Evolutionary conservation across 2,888 invertebrate genomes (phyloP), one percentile per base, ranked within the genome.

Genomic region (Drosophila kuntzei): DNA sequence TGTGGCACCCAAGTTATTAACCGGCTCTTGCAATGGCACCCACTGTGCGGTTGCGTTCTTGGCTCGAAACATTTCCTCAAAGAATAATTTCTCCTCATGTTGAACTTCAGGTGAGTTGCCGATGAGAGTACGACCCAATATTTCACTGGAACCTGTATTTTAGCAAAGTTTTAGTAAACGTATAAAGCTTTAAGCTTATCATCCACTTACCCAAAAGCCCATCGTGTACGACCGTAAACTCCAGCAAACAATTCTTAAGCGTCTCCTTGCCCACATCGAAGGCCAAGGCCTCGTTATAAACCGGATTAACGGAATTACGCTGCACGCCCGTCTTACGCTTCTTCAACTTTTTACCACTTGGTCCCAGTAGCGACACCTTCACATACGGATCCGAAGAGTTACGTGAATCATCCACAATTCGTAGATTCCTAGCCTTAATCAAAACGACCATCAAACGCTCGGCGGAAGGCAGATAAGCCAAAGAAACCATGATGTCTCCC

Each of bases 381-480:
- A 98, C 97, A 92, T 98, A 98, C 0, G 98, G 98, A 94, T 98
- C 98, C 96, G 93, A 98, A 29, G 97, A 96, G 79, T 98, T 98
- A 49, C 94, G 91, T 36, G 97, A 97, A 85, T 98, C 97, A 90
- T 98, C 98, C 95, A 98, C 98, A 29, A 98, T 97, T 90, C 97
- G 96, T 16, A 98, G 93, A 90, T 98, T 97, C 75, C 98, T 94
- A 0, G 97, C 98, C 92, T 98, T 98, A 79, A 98, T 97, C 43
- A 98, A 95, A 0, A 97, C 98, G 20, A 98, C 95, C 0, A 97
- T 98, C 18, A 98, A 94, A 25, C 98, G 95, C 14, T 97, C 98
- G 22, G 98, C 98, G 20, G 97, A 97, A 12, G 97, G 98, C 36
- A 98, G 93, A 92, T 98, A 98, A 85, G 98, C 97, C 55, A 98